A percentile compares a stretch with the other conserved stretches of the same genome.
phyloP scores from a whole-genome alignment of 1,140 invertebrate species.

The fruit fly (Drosophila melanogaster) region Release_6_plus_ISO1_MT NT_033777.3:7248501-7249000 shows the following conservation, averaged over 20 bases:
- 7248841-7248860: conserved; percentile 93
- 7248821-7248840: conserved; percentile 89
- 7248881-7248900: conserved; percentile 90
- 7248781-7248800: conserved; percentile 89
- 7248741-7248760: conserved; percentile 91
- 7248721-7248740: conserved; percentile 93
- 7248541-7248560: conserved; percentile 94
- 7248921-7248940: conserved; percentile 90
- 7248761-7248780: conserved; percentile 90
- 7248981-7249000: conserved; percentile 89
- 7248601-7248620: not conserved
- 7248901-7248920: conserved; percentile 90
- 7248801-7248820: conserved; percentile 95
- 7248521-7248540: conserved; percentile 93
- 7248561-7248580: conserved; percentile 93
- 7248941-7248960: conserved; percentile 88
- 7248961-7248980: conserved; percentile 86
- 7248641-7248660: conserved; percentile 92
- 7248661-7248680: conserved; percentile 92
- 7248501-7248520: conserved; percentile 93
- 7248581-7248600: conserved; percentile 91
- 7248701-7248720: conserved; percentile 95
- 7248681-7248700: conserved; percentile 94
- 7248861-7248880: conserved; percentile 93
- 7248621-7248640: not conserved